Conservation (phyloP, 1,140 invertebrate genomes). For the Drosophila miranda region DNA sequence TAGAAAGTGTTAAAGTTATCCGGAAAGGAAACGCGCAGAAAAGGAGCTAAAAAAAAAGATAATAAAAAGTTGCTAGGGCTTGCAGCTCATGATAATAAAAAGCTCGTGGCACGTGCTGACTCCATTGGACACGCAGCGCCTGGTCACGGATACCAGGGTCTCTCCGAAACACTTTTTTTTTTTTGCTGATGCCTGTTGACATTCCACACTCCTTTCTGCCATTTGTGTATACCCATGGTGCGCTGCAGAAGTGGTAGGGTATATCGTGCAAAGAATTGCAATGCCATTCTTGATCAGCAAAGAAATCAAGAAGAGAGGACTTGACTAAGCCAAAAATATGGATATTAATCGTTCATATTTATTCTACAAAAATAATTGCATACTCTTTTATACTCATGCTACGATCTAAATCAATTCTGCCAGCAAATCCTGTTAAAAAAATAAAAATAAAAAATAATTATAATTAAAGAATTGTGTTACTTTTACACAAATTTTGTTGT, state of each 20-base stretch:
- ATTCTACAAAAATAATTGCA: neutral
- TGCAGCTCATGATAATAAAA: conserved; percentile 77
- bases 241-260: too few species aligned
- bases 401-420: too few species aligned
- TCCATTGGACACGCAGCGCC: conserved; percentile 70
- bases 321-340: too few species aligned
- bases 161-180: conserved; percentile 27
- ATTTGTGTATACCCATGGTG: too few species aligned
- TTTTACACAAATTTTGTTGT: too few species aligned
- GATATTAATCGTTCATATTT: neutral
- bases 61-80: conserved; percentile 73
- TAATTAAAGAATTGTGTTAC: too few species aligned
- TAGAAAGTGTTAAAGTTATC: conserved; percentile 71
- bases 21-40: conserved; percentile 7
- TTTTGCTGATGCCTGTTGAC: conserved; percentile 58
- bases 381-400: too few species aligned
- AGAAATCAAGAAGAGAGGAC: too few species aligned
- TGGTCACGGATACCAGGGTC: conserved; percentile 64
- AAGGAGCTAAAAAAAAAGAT: conserved; percentile 43
- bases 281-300: too few species aligned
- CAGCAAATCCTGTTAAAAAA: too few species aligned
- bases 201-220: conserved; percentile 43
- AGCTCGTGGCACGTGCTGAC: conserved; percentile 68
- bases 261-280: too few species aligned
- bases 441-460: too few species aligned